Percentiles rank a stretch among this genome's conserved stretches.
Evolutionary conservation across 2,888 invertebrate species (phyloP).

Genomic region (Ochropacha duplaris): DNA sequence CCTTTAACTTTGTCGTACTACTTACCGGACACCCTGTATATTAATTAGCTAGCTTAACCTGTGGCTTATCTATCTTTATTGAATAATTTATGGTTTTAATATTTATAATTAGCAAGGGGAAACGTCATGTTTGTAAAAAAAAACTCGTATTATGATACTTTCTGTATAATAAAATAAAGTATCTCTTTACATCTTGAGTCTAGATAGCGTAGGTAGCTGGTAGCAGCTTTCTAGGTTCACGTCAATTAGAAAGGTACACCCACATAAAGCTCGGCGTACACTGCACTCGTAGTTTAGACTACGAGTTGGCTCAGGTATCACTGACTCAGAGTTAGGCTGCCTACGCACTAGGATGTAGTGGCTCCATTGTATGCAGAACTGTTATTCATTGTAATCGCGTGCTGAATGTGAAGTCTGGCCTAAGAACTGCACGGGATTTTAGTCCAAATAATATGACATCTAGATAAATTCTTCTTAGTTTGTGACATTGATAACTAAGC

Average conservation of each 20-base stretch:
- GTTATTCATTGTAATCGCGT: conserved; percentile 34
- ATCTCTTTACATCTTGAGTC: not conserved
- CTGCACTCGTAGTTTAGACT: conserved; percentile 14
- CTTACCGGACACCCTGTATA: too few relatives aligned
- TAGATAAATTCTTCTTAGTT: not conserved
- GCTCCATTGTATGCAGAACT: conserved; percentile 40
- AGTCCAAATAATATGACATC: not conserved
- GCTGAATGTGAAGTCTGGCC: conserved; percentile 20
- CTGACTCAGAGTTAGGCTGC: conserved; percentile 4
- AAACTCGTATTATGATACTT: too few relatives aligned
- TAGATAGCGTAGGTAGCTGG: conserved; percentile 32
- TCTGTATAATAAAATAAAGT: not conserved
- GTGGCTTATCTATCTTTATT: not conserved
- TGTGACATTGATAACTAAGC: not conserved
- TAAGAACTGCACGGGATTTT: not conserved
- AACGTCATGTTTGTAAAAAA: too few relatives aligned
- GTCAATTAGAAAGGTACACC: conserved; percentile 44
- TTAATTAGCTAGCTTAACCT: not conserved
- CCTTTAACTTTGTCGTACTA: too few relatives aligned
- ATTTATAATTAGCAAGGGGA: too few relatives aligned
- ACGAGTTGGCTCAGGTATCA: conserved; percentile 1
- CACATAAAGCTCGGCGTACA: conserved; percentile 29
- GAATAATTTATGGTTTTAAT: too few relatives aligned
- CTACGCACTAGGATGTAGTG: conserved; percentile 9
- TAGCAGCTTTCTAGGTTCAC: conserved; percentile 42